Evolutionary conservation across 64 coral and sea anemone genomes (phyloP), one percentile per base, ranked within the genome.

Genomic region (Pachyseris speciosa): DNA sequence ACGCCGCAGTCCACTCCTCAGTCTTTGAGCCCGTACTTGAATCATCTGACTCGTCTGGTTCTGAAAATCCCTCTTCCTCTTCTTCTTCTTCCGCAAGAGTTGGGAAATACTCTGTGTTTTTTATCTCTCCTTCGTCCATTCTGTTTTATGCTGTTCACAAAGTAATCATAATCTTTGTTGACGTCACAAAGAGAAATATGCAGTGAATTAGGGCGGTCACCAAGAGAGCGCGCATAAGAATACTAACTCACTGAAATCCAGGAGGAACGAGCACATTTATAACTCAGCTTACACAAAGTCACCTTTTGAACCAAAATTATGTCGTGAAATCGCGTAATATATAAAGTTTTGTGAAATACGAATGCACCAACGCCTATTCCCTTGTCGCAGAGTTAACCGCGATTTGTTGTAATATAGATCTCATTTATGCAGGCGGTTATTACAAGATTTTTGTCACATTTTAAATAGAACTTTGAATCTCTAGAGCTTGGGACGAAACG

Each of bases 171-270:
- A 0, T 51, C 58, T n/a, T 22, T 3, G 13, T 17, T 61, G 77
- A 81, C 49, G 53, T 81, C 77, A 81, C 77, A 81, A 60, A 61
- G 22, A 25, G 31, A 79, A 47, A 16, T 13, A 76, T 31, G 2
- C 27, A 27, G 13, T 52, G 15, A 22, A 2, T 55, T 77, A 31
- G 10, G n/a, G n/a, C n/a, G n/a, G 5, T n/a, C 34, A 81, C 20
- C 13, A 16, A 29, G 11, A 11, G 77, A 51, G 29, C 77, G 77
- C 77, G 52, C 48, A 37, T 1, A 2, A 39, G 2, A 9, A 9
- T 2, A n/a, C 9, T 33, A 26, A 33, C 36, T 3, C 20, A 16
- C 7, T 26, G 58, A 61, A 45, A 4, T 45, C 4, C 43, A 45
- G 11, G 43, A 45, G n/a, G n/a, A n/a, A n/a, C n/a, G n/a, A n/a